Conservation (phyloP, 2,888 invertebrate species). For the Aporophyla lueneburgensis region DNA sequence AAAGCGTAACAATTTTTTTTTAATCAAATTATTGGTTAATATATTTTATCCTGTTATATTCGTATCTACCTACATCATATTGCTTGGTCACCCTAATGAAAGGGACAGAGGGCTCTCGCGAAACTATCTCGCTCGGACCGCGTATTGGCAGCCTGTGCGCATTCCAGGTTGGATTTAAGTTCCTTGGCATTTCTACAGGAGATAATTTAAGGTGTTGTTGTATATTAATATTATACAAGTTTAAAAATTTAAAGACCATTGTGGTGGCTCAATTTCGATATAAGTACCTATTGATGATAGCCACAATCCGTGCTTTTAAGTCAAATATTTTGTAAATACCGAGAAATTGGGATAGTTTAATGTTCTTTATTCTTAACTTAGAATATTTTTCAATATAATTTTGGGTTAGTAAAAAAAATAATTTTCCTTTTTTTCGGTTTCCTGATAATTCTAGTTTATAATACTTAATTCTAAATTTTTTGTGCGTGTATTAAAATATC, state of each 20-base stretch:
- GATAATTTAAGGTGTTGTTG: slow-evolving; percentile 71
- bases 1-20: no score
- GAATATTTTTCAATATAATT: slow-evolving; percentile 31
- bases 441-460: slow-evolving; percentile 30
- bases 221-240: slow-evolving; percentile 68
- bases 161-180: no score
- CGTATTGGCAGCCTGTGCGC: no score
- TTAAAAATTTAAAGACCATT: slow-evolving; percentile 72
- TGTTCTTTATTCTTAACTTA: slow-evolving; percentile 39
- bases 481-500: slow-evolving; percentile 73
- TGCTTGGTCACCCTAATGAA: no score
- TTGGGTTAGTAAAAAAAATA: slow-evolving; percentile 20
- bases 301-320: slow-evolving; percentile 72
- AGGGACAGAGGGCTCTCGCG: no score
- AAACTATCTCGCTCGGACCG: no score
- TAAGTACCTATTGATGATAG: slow-evolving; percentile 74
- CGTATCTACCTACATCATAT: no score
- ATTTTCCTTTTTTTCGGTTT: slow-evolving; percentile 19
- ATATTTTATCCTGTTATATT: no score
- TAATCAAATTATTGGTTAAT: no score
- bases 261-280: slow-evolving; percentile 79
- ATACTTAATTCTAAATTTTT: slow-evolving; percentile 34
- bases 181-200: slow-evolving; percentile 55
- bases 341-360: slow-evolving; percentile 72
- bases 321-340: slow-evolving; percentile 68